Evolutionary conservation across 2,113 vertebrate genomes (phyloP).

Genomic region (Cepphus grylle): DNA sequence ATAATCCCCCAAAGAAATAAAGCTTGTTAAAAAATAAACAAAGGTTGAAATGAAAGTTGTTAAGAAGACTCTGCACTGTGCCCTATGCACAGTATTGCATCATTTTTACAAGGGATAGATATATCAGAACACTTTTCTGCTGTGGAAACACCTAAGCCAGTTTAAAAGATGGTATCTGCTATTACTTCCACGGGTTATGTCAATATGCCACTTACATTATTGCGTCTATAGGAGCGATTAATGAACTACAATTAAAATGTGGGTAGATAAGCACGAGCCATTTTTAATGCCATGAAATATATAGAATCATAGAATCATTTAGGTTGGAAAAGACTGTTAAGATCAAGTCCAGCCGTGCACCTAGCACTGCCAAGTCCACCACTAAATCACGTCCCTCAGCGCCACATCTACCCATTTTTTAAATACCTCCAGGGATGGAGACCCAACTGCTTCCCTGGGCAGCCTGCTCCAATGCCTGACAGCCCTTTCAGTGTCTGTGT

Average conservation of each 20-base stretch:
- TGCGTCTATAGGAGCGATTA: not conserved
- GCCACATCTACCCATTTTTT: not conserved
- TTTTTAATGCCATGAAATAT: not conserved
- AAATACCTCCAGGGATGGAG: not conserved
- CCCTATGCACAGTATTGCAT: not conserved
- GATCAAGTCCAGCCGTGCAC: not conserved
- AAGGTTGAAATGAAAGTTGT: not conserved
- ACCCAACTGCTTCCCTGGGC: not conserved
- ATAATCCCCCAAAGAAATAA: not conserved
- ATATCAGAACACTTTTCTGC: not conserved
- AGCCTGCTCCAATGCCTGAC: not conserved
- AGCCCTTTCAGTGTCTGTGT: not conserved
- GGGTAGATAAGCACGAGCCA: not conserved
- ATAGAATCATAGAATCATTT: not conserved
- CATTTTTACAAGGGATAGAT: not conserved
- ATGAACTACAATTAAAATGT: not conserved
- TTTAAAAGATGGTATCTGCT: not conserved
- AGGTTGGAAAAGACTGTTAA: not conserved
- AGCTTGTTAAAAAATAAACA: not conserved
- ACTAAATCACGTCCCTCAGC: not conserved
- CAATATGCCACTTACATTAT: not conserved
- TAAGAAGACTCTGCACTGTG: not conserved
- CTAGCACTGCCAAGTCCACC: not conserved
- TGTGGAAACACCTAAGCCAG: not conserved
- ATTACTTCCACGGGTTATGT: not conserved